Evolutionary conservation across 2,113 vertebrate genomes (phyloP).

Genomic region (Neodontobutis hainanensis): DNA sequence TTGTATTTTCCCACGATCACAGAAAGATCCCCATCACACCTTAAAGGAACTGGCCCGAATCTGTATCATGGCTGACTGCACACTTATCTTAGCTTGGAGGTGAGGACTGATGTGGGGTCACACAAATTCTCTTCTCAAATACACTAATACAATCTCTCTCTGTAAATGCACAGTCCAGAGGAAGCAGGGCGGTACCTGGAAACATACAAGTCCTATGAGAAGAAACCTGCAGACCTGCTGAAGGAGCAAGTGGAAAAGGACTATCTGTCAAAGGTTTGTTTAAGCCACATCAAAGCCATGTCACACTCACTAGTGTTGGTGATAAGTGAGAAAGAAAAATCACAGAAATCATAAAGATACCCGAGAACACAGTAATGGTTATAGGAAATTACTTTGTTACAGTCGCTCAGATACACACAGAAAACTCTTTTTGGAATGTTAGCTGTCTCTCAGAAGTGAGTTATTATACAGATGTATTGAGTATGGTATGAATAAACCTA

Average conservation of each 20-base stretch:
- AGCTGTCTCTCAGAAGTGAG: no score
- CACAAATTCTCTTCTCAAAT: background rate
- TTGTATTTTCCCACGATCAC: slow-evolving; percentile 5
- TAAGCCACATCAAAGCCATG: background rate
- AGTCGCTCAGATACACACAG: no score
- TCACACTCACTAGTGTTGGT: background rate
- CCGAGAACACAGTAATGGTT: no score
- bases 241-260: slow-evolving; percentile 87
- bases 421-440: no score
- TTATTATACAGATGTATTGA: no score
- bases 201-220: slow-evolving; percentile 92
- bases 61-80: slow-evolving; percentile 90
- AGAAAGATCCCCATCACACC: slow-evolving; percentile 89
- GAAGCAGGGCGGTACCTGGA: slow-evolving; percentile 91
- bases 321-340: no score
- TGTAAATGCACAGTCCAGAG: slow-evolving; percentile 78
- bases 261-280: slow-evolving; percentile 84
- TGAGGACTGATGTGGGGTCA: slow-evolving; percentile 31
- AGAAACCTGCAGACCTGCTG: slow-evolving; percentile 88
- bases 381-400: no score
- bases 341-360: no score
- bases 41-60: slow-evolving; percentile 90
- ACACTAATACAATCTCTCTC: background rate
- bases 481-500: no score
- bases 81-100: slow-evolving; percentile 92